These are phyloP conservation scores for Gopherus flavomarginatus DNA, from an alignment of 2,113 vertebrate species.

Conservation along the genomic window DNA sequence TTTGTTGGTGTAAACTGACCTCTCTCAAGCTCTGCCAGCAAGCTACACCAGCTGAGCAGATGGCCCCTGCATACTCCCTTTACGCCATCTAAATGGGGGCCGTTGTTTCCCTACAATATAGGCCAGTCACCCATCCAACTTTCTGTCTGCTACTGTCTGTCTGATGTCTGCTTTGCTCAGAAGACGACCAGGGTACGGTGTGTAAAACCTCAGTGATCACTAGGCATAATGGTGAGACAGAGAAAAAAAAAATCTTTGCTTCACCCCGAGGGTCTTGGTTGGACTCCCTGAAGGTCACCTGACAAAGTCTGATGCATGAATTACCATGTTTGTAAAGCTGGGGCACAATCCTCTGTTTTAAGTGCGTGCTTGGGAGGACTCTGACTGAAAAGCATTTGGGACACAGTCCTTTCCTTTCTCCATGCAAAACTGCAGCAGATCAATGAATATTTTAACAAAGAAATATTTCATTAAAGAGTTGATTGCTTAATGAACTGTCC, in stretches of 20 bases:
- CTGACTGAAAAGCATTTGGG: conserved; percentile 44
- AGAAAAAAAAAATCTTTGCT: neutral
- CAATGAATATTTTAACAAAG: conserved; percentile 85
- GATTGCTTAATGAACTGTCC: conserved; percentile 86
- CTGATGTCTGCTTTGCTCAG: neutral
- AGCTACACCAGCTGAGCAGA: neutral
- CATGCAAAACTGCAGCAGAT: conserved; percentile 64
- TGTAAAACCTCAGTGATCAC: neutral
- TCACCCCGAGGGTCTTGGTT: accelerated
- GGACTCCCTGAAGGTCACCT: neutral
- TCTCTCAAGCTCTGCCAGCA: neutral
- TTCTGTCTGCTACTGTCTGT: neutral
- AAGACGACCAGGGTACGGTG: neutral
- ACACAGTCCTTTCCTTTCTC: conserved; percentile 54
- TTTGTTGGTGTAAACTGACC: neutral
- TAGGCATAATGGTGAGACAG: accelerated
- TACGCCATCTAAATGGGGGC: neutral
- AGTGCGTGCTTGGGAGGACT: neutral
- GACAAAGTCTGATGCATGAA: conserved; percentile 12
- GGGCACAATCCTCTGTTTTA: conserved; percentile 29
- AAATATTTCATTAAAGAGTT: conserved; percentile 84
- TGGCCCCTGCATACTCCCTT: accelerated
- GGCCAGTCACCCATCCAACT: neutral
- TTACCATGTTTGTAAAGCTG: neutral
- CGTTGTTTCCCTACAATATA: neutral